Conservation (phyloP, 2,888 invertebrate species). For the Drosophila imparisetae region DNA sequence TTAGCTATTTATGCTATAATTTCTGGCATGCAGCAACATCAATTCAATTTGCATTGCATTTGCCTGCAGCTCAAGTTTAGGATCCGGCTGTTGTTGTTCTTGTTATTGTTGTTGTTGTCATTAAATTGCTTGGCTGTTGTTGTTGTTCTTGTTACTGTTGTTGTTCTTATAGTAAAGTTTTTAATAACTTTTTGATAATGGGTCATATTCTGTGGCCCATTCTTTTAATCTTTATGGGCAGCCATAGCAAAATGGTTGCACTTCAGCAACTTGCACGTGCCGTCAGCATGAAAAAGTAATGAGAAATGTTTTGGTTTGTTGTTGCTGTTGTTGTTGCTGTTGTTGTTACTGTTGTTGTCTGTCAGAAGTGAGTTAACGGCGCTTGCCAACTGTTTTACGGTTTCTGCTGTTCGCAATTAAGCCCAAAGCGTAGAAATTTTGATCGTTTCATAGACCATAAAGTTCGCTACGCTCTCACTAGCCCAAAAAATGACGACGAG, state of each 20-base stretch:
- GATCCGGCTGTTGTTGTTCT: slow-evolving; percentile 12
- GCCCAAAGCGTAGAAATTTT: slow-evolving; percentile 74
- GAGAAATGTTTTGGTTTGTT: slow-evolving; percentile 6
- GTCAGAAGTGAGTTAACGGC: slow-evolving; percentile 60
- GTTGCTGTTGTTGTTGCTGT: slow-evolving; percentile 3
- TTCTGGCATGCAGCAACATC: slow-evolving; percentile 75
- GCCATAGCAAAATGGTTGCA: slow-evolving; percentile 39
- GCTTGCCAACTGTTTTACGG: slow-evolving; percentile 75
- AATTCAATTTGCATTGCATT: slow-evolving; percentile 80
- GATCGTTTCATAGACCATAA: slow-evolving; percentile 76
- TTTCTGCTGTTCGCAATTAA: slow-evolving; percentile 68
- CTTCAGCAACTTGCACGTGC: slow-evolving; percentile 50
- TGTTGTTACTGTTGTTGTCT: slow-evolving; percentile 15
- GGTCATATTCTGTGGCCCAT: slow-evolving; percentile 16
- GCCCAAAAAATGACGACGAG: slow-evolving; percentile 53
- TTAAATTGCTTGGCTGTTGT: slow-evolving; percentile 26
- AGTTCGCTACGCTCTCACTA: slow-evolving; percentile 72
- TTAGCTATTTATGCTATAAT: slow-evolving; percentile 73
- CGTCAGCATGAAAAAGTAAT: slow-evolving; percentile 27
- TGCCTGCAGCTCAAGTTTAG: slow-evolving; percentile 44
- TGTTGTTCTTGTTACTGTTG: slow-evolving; percentile 4
- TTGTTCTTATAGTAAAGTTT: not conserved
- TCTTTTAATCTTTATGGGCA: slow-evolving; percentile 39
- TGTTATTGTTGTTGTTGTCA: slow-evolving; percentile 20
- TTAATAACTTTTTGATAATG: slow-evolving; percentile 55